A percentile compares a stretch with the other conserved stretches of the same genome.
Evolutionary conservation across 1,140 invertebrate species (phyloP).

Genomic region (Plutomurus gul): DNA sequence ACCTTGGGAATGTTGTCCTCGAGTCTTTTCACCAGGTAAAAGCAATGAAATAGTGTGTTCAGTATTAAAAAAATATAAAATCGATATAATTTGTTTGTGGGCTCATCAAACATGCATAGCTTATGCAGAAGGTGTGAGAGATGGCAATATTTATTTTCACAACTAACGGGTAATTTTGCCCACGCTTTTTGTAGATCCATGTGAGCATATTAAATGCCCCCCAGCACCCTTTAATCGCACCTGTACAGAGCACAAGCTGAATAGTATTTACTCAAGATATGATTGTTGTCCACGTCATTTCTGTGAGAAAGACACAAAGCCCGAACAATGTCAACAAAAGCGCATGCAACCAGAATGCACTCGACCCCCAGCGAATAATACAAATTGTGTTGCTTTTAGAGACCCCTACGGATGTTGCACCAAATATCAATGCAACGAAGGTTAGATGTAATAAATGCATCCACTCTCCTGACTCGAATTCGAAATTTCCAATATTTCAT

Average conservation of each 20-base stretch:
- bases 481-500: too few species aligned
- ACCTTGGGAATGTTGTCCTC: conserved; percentile 47
- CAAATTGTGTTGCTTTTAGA: conserved; percentile 40
- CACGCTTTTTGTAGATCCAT: too few species aligned
- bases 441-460: too few species aligned
- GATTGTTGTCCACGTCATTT: conserved; percentile 40
- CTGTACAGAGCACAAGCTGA: background rate
- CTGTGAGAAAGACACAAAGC: conserved; percentile 31
- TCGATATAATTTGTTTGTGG: too few species aligned
- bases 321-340: conserved; percentile 31
- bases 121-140: too few species aligned
- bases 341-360: conserved; percentile 33
- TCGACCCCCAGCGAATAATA: conserved; percentile 34
- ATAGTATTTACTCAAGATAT: background rate
- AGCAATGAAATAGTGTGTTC: too few species aligned
- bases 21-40: conserved; percentile 34
- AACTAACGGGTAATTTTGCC: too few species aligned
- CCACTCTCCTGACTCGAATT: too few species aligned
- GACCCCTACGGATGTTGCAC: conserved; percentile 40
- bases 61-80: too few species aligned
- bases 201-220: conserved; percentile 39
- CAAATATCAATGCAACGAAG: conserved; percentile 44
- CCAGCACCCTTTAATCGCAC: conserved; percentile 31
- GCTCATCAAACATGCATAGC: too few species aligned
- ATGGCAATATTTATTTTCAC: too few species aligned